These are phyloP conservation scores for Amphimallon solstitiale DNA, from an alignment of 2,888 invertebrate genomes.

Conservation along the genomic window DNA sequence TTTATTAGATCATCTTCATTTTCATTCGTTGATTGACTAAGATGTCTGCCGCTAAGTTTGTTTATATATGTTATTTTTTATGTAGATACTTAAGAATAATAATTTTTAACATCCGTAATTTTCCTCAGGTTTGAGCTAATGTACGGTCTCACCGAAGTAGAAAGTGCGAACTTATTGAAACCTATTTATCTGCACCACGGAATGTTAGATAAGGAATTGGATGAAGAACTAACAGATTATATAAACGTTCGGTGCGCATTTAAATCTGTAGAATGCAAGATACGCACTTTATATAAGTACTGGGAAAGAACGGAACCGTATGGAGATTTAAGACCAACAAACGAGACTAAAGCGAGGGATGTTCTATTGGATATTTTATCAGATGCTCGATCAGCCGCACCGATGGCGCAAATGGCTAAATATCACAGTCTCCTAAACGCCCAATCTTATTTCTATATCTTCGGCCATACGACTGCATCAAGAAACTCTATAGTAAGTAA, in stretches of 20 bases:
- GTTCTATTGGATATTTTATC: constrained; percentile 87
- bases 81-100: no score
- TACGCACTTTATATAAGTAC: constrained; percentile 73
- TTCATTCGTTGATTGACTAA: no score
- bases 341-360: constrained; percentile 66
- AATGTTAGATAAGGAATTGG: constrained; percentile 78
- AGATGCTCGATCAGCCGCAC: constrained; percentile 87
- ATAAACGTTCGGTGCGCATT: constrained; percentile 82
- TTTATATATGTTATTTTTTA: not conserved
- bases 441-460: constrained; percentile 88
- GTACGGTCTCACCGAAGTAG: constrained; percentile 85
- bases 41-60: no score
- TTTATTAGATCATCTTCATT: no score
- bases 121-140: constrained; percentile 80
- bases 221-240: constrained; percentile 80
- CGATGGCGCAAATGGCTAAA: constrained; percentile 79
- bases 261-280: constrained; percentile 74
- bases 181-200: constrained; percentile 78
- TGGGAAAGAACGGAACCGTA: constrained; percentile 44
- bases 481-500: constrained; percentile 81
- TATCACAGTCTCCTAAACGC: constrained; percentile 80
- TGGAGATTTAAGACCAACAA: constrained; percentile 51
- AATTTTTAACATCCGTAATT: no score
- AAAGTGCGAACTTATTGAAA: constrained; percentile 81
- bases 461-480: constrained; percentile 83